A percentile compares a stretch with the other conserved stretches of the same genome.
Evolutionary conservation across 2,888 invertebrate species (phyloP).

Genomic region (Galeruca laticollis): DNA sequence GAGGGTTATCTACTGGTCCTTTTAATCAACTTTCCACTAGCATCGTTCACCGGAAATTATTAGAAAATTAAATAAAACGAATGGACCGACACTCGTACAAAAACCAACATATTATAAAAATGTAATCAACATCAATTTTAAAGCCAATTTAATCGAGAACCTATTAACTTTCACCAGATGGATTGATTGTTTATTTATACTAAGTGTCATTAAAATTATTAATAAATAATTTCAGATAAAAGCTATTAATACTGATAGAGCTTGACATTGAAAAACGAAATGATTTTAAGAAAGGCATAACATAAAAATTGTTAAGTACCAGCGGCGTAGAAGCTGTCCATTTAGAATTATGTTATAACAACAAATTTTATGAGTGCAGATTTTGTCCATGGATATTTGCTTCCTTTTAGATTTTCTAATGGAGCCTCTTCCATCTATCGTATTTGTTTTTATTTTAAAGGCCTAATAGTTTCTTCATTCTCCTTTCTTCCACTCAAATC

Average conservation of each 20-base stretch:
- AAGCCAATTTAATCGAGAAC: slow-evolving; percentile 1
- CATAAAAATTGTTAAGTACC: background rate
- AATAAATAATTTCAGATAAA: slow-evolving; percentile 23
- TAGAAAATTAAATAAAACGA: background rate
- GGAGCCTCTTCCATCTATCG: too few species aligned
- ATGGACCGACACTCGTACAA: background rate
- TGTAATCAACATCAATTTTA: background rate
- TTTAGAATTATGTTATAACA: background rate
- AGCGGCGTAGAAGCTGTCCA: background rate
- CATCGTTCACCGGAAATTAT: background rate
- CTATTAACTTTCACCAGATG: slow-evolving; percentile 31
- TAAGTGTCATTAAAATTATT: slow-evolving; percentile 28
- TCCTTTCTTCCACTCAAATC: too few species aligned
- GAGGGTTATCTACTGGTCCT: too few species aligned
- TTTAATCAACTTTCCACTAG: background rate
- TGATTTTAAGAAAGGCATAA: background rate
- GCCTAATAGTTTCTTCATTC: too few species aligned
- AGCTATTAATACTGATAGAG: slow-evolving; percentile 21
- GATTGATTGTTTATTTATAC: slow-evolving; percentile 22
- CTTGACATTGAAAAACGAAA: background rate
- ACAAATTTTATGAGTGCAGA: too few species aligned
- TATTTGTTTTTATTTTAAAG: too few species aligned
- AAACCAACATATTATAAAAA: background rate
- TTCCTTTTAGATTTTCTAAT: too few species aligned
- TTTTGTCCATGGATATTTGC: too few species aligned